Percentiles rank a stretch among this genome's conserved stretches.
Conservation (phyloP, 2,113 vertebrate species). For the Macquaria australasica region DNA sequence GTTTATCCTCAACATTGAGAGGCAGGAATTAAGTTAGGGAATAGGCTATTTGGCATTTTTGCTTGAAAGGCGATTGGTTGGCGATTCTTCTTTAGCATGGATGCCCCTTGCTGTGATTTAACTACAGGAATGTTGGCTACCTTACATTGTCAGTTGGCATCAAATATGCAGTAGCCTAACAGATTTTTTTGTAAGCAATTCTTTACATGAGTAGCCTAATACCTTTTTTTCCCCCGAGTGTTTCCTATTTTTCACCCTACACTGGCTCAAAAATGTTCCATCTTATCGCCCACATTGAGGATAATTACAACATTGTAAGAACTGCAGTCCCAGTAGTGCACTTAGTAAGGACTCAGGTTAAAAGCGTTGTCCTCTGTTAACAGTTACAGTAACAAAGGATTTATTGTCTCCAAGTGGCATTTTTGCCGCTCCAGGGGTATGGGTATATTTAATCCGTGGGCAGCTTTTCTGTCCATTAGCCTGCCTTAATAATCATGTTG, state of each 20-base stretch:
- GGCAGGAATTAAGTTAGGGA: neutral
- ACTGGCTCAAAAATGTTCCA: neutral
- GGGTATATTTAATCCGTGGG: slow-evolving; percentile 46
- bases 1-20: neutral
- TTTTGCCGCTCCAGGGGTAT: neutral
- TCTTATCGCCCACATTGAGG: neutral
- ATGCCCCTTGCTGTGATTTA: slow-evolving; percentile 10
- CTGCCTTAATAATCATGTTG: slow-evolving; percentile 48
- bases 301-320: neutral
- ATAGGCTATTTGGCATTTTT: neutral
- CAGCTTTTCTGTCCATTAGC: slow-evolving; percentile 62
- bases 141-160: neutral
- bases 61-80: neutral
- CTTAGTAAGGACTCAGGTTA: neutral
- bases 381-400: slow-evolving; percentile 43
- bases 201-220: neutral
- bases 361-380: neutral
- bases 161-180: neutral
- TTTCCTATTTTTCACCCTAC: neutral
- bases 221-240: neutral
- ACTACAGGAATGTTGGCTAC: neutral
- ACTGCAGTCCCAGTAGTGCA: neutral
- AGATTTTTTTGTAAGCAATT: neutral
- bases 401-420: slow-evolving; percentile 41
- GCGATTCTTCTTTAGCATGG: neutral